Percentiles rank a stretch among this genome's conserved stretches.
Conservation (phyloP, 2,888 invertebrate species). For the Eristalis tenax region DNA sequence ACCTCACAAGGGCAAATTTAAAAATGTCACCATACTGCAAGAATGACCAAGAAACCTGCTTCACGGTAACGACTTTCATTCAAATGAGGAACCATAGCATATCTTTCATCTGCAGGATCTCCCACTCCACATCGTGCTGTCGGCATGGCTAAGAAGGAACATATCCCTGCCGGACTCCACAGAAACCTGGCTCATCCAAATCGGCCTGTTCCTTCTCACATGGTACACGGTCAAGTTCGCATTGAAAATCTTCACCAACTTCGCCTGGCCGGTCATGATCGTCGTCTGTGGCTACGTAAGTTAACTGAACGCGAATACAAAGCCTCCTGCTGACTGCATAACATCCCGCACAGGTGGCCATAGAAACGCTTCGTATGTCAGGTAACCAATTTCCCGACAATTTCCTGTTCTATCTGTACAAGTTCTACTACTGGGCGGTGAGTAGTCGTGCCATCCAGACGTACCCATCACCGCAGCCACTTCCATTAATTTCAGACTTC, state of each 20-base stretch:
- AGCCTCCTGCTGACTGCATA: background rate
- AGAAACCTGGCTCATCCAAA: slow-evolving; percentile 74
- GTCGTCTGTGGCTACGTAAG: slow-evolving; percentile 15
- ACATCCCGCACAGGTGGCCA: background rate
- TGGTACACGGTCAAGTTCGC: slow-evolving; percentile 75
- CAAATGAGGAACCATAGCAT: background rate
- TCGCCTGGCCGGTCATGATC: slow-evolving; percentile 33
- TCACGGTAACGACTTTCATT: slow-evolving; percentile 4
- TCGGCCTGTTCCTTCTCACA: slow-evolving; percentile 74
- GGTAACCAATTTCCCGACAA: background rate
- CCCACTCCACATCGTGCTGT: slow-evolving; percentile 72
- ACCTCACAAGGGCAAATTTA: background rate
- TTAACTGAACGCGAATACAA: background rate
- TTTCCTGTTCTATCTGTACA: background rate
- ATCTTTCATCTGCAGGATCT: slow-evolving; percentile 63
- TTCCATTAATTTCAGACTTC: background rate
- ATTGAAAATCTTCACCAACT: slow-evolving; percentile 54
- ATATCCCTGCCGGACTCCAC: slow-evolving; percentile 72
- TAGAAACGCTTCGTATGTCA: background rate
- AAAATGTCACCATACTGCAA: background rate
- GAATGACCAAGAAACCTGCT: background rate
- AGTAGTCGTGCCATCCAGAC: background rate
- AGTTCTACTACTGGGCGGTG: slow-evolving; percentile 24
- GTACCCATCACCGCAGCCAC: background rate
- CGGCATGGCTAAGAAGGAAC: slow-evolving; percentile 75